Percentiles rank a stretch among this genome's conserved stretches.
These are phyloP conservation scores for Stichodactyla helianthus DNA, from an alignment of 64 coral and sea anemone species.

Conservation along the genomic window DNA sequence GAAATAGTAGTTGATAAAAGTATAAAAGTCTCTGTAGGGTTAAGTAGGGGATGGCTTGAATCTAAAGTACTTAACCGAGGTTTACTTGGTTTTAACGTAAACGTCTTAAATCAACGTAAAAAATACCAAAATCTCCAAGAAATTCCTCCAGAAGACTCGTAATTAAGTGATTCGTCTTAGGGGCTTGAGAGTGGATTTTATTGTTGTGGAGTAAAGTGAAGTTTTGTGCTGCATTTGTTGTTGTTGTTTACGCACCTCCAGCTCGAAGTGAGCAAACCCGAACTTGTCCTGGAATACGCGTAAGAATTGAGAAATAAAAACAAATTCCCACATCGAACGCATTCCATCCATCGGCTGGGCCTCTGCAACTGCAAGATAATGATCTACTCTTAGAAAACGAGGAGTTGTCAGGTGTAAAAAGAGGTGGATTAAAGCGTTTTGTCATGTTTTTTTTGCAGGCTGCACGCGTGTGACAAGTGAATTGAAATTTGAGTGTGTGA, in stretches of 20 bases:
- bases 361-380: conserved; percentile 46
- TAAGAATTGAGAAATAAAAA: conserved; percentile 97
- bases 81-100: conserved; percentile 7
- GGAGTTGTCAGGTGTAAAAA: conserved; percentile 40
- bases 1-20: conserved; percentile 5
- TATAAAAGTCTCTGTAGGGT: not conserved
- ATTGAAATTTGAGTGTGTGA: conserved; percentile 97
- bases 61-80: not conserved
- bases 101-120: not conserved
- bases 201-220: not conserved
- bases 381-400: not conserved
- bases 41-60: conserved; percentile 14
- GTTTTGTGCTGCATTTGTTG: conserved; percentile 9
- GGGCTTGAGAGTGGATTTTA: not conserved
- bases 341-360: conserved; percentile 67
- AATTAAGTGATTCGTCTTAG: not conserved
- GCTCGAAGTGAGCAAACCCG: conserved; percentile 78
- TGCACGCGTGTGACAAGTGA: conserved; percentile 94
- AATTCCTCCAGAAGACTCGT: conserved; percentile 2
- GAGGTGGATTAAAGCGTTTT: not conserved
- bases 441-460: not conserved
- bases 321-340: conserved; percentile 99
- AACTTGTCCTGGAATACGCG: conserved; percentile 93
- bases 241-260: conserved; percentile 58
- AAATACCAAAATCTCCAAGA: not conserved